These are phyloP conservation scores for Esox niger DNA, from an alignment of 2,113 vertebrate species.

Conservation along the genomic window DNA sequence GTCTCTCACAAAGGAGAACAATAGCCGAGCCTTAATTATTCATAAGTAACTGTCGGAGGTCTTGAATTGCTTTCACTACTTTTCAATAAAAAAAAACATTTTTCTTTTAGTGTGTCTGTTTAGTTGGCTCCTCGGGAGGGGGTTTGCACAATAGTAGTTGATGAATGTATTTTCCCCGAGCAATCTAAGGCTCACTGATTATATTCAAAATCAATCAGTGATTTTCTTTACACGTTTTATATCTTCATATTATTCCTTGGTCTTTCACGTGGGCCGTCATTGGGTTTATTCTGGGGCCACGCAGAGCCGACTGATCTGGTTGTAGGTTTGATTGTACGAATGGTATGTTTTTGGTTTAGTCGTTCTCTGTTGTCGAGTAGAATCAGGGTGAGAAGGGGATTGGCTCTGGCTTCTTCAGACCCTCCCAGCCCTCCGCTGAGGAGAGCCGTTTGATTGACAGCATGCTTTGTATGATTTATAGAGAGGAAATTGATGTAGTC, in stretches of 20 bases:
- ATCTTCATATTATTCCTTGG: neutral
- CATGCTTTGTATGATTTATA: neutral
- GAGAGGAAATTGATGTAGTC: no score
- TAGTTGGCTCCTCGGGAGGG: slow-evolving; percentile 43
- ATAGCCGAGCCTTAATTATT: slow-evolving; percentile 15
- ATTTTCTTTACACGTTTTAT: neutral
- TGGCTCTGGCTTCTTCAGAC: slow-evolving; percentile 45
- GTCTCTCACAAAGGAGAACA: neutral
- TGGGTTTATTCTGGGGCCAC: neutral
- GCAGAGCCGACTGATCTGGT: neutral
- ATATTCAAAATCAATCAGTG: slow-evolving; percentile 16
- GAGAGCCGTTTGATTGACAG: neutral
- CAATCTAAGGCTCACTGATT: slow-evolving; percentile 52
- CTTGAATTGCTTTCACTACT: slow-evolving; percentile 8
- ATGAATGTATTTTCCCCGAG: slow-evolving; percentile 27
- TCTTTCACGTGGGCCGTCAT: neutral
- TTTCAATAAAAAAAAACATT: slow-evolving; percentile 9
- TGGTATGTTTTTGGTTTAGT: slow-evolving; percentile 14
- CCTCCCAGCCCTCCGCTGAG: slow-evolving; percentile 29
- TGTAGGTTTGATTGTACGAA: neutral
- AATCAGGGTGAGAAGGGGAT: slow-evolving; percentile 47
- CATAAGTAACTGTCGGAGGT: neutral
- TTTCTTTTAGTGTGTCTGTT: slow-evolving; percentile 26
- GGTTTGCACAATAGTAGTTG: slow-evolving; percentile 40
- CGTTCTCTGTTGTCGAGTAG: slow-evolving; percentile 42